Evolutionary conservation across 2,797 vertebrate species (phyloP), one percentile per base, ranked within the genome.

Genomic region (Acanthurus tractus): DNA sequence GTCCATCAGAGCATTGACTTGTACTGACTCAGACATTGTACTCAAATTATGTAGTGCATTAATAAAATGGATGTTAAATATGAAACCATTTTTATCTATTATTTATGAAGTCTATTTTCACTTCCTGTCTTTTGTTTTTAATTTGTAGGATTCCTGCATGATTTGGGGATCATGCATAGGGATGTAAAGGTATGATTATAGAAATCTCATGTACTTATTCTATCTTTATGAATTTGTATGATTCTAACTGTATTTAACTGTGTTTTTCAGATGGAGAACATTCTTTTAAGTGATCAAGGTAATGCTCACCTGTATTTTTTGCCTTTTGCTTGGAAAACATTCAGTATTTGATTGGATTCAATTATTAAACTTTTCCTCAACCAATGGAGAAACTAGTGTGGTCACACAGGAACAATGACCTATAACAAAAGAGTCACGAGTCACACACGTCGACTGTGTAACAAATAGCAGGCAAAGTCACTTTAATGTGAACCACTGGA

Each of bases 201-300:
- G 3, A 1, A 13, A 49, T 40, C 38, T 40, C 8, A 44, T 63
- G 3, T 75, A 15, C 18, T 29, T 22, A 10, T n/a, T 1, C 8
- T 46, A 7, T 57, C 15, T 73, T 64, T 57, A 0, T 17, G 18
- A 57, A 4, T 13, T 66, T 42, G 54, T 23, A 44, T 9, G 1
- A 53, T 55, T 18, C 54, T 59, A 11, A 45, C 62, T 38, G 40
- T 50, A 13, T 49, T 74, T 18, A 45, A 17, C 15, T 68, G 70
- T 17, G 68, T 73, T 45, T 91, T 96, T 83, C 90, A 98, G 97
- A 97, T 99, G 97, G 97, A 98, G 81, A 98, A 98, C 85, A 94
- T 98, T 58, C 96, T 98, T 46, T 84, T 98, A 79, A 97, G 95
- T 83, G 96, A 98, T 86, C 90, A 93, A 93, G 97, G 98, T 98